These are phyloP conservation scores for Enteromius fasciolatus DNA, from an alignment of 2,797 vertebrate species.

Conservation along the genomic window DNA sequence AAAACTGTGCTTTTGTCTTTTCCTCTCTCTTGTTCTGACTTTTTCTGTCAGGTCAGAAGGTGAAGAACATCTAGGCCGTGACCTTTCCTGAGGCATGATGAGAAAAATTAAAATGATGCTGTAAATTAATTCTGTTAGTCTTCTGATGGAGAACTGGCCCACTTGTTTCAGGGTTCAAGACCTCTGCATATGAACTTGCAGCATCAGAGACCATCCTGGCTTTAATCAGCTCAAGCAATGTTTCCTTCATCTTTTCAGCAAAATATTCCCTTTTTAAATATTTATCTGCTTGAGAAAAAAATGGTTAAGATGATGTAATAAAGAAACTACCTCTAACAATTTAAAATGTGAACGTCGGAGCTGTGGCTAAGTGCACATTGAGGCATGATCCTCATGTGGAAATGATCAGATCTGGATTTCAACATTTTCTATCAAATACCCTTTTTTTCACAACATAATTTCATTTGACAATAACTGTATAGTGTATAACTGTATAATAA, in stretches of 20 bases:
- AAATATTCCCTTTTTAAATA: background rate
- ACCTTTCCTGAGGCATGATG: constrained; percentile 75
- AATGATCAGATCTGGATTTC: background rate
- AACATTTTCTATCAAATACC: background rate
- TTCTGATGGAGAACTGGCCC: constrained; percentile 58
- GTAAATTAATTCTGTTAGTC: constrained; percentile 58
- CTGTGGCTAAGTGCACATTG: background rate
- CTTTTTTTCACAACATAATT: background rate
- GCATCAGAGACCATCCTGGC: constrained; percentile 6
- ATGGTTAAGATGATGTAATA: background rate
- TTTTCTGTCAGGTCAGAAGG: constrained; percentile 56
- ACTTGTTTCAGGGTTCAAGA: constrained; percentile 5
- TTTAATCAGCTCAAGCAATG: background rate
- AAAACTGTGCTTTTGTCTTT: constrained; percentile 16
- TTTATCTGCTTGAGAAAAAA: background rate
- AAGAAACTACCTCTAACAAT: background rate
- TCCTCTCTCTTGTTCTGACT: constrained; percentile 55
- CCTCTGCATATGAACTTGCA: background rate
- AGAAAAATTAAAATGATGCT: constrained; percentile 74
- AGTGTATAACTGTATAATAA: background rate
- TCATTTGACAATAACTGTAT: background rate
- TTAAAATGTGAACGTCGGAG: background rate
- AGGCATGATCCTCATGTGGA: background rate
- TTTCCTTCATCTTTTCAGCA: background rate
- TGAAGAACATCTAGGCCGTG: constrained; percentile 74